Evolutionary conservation across 2,797 vertebrate genomes (phyloP).

Genomic region (Champsocephalus esox): DNA sequence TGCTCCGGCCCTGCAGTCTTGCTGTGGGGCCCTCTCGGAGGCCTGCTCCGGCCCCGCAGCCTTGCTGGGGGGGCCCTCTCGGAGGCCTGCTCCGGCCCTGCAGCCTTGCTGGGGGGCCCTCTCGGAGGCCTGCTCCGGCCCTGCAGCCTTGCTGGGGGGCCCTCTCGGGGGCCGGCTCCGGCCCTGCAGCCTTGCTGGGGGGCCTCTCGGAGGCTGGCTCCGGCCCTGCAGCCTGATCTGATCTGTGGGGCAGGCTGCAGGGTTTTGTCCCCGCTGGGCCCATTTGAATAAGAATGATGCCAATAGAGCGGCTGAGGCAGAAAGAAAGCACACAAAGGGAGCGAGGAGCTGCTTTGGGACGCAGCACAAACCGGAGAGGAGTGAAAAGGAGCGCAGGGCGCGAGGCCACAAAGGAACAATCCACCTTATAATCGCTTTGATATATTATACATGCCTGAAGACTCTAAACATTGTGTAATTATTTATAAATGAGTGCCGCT

Average conservation of each 20-base stretch:
- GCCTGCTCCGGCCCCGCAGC: no score
- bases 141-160: no score
- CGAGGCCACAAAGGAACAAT: constrained; percentile 97
- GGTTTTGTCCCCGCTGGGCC: constrained; percentile 92
- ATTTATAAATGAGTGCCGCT: constrained; percentile 99
- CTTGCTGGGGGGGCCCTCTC: constrained; percentile 31
- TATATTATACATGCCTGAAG: constrained; percentile 99
- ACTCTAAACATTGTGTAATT: constrained; percentile 99
- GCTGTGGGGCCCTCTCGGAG: no score
- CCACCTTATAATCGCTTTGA: constrained; percentile 99
- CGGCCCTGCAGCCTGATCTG: constrained; percentile 24
- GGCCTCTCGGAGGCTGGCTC: no score
- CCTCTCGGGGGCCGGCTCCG: no score
- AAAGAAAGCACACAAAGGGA: constrained; percentile 97
- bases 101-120: constrained; percentile 55
- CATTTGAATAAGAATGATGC: constrained; percentile 98
- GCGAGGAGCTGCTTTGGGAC: constrained; percentile 95
- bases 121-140: no score
- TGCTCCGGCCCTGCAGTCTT: no score
- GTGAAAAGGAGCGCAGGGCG: constrained; percentile 91
- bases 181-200: no score
- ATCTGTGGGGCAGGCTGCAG: constrained; percentile 86
- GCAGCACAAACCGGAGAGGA: constrained; percentile 93
- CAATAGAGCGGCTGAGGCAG: constrained; percentile 95
- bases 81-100: no score